Conservation (phyloP, 2,888 invertebrate genomes). For the Tetragonula carbonaria region DNA sequence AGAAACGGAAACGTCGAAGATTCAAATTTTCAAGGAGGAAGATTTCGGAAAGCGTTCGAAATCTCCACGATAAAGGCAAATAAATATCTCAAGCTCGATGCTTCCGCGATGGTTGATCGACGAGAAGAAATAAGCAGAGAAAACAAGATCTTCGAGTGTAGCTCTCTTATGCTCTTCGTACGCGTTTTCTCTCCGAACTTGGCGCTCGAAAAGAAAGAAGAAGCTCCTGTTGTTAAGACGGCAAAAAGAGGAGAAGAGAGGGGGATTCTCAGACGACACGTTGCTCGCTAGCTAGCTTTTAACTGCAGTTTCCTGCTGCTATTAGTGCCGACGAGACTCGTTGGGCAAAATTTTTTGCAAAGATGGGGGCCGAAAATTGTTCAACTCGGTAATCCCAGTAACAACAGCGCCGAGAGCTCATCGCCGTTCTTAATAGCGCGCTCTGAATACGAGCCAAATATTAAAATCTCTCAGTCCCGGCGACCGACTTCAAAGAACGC, state of each 20-base stretch:
- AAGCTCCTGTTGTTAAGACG: not conserved
- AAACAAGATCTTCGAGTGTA: no score
- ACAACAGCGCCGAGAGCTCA: conserved; percentile 39
- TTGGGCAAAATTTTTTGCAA: conserved; percentile 46
- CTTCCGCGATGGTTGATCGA: no score
- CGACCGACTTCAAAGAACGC: conserved; percentile 19
- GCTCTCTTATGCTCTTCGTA: not conserved
- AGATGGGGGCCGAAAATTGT: conserved; percentile 19
- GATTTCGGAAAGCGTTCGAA: no score
- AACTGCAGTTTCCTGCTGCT: conserved; percentile 29
- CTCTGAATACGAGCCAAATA: conserved; percentile 53
- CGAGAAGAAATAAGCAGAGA: no score
- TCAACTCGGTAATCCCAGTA: conserved; percentile 41
- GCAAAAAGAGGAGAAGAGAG: not conserved
- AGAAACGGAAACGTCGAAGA: no score
- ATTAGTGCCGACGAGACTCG: conserved; percentile 19
- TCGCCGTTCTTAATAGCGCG: conserved; percentile 22
- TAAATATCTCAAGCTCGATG: no score
- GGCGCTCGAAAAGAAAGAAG: not conserved
- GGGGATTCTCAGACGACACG: not conserved
- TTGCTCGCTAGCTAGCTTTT: conserved; percentile 20
- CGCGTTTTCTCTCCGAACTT: not conserved
- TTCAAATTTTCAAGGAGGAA: no score
- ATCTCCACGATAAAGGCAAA: no score
- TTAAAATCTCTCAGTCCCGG: conserved; percentile 40